phyloP scores from a whole-genome alignment of 2,888 invertebrate genomes.

The Caenorhabditis plicata region DNA sequence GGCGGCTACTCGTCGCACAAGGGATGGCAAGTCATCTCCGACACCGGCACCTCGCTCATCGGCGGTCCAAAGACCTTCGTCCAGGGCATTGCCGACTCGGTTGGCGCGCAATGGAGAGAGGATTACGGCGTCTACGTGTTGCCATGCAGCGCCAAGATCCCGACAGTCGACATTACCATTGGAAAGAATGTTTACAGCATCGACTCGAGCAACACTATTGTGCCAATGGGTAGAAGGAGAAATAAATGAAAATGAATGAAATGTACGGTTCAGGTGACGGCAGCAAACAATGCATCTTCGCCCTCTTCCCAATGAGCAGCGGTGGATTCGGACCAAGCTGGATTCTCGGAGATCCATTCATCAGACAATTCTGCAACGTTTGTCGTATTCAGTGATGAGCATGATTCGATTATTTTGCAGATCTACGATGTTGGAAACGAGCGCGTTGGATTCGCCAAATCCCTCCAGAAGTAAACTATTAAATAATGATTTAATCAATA shows the following conservation, averaged over 20 bases:
- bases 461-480: conserved; percentile 37
- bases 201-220: conserved; percentile 30
- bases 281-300: conserved; percentile 33
- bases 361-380: conserved; percentile 41
- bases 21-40: conserved; percentile 52
- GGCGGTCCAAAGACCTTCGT: conserved; percentile 40
- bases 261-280: conserved; percentile 25
- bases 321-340: conserved; percentile 39
- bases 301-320: conserved; percentile 45
- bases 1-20: conserved; percentile 32
- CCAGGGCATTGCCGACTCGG: conserved; percentile 24
- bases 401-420: conserved; percentile 6
- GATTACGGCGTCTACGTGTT: conserved; percentile 39
- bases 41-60: conserved; percentile 49
- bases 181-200: conserved; percentile 37
- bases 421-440: conserved; percentile 44
- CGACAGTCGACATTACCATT: conserved; percentile 41
- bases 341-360: conserved; percentile 42
- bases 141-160: conserved; percentile 34
- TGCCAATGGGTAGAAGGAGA: conserved; percentile 14
- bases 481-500: too few relatives aligned
- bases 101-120: conserved; percentile 35
- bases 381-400: background rate
- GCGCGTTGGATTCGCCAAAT: conserved; percentile 47
- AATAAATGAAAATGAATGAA: background rate